Percentiles rank a stretch among this genome's conserved stretches.
Evolutionary conservation across 2,888 invertebrate genomes (phyloP).

Genomic region (Liodrosophila aerea): DNA sequence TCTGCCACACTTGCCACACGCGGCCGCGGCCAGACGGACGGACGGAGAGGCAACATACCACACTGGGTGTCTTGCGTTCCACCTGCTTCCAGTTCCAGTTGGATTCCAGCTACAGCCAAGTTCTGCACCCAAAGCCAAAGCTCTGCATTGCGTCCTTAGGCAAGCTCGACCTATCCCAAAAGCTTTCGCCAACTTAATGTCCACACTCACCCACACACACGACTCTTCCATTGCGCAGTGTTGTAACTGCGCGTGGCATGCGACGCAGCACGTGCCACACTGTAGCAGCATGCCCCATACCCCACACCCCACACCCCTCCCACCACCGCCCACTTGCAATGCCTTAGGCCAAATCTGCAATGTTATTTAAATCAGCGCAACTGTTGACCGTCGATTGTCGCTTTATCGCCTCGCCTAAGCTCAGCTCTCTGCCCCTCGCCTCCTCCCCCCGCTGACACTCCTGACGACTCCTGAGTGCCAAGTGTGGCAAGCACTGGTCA

Average conservation of each 20-base stretch:
- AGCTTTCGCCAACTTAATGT: conserved; percentile 51
- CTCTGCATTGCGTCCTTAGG: background rate
- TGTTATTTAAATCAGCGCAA: conserved; percentile 64
- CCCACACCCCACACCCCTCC: conserved; percentile 8
- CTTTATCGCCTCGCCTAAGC: too few species aligned
- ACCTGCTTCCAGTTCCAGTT: conserved; percentile 35
- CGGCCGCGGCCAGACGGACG: background rate
- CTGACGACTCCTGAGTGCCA: too few species aligned
- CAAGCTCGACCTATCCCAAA: conserved; percentile 64
- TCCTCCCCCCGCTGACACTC: background rate
- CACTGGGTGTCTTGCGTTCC: too few species aligned
- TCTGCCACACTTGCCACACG: conserved; percentile 10
- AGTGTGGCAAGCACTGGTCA: too few species aligned
- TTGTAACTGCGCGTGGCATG: conserved; percentile 59
- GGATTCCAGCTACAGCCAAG: background rate
- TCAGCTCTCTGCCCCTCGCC: background rate
- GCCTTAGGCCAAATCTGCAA: conserved; percentile 9
- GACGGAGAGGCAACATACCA: background rate
- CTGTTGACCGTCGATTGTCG: conserved; percentile 51
- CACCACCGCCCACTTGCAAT: conserved; percentile 1
- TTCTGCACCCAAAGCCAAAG: conserved; percentile 1
- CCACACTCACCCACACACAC: conserved; percentile 46
- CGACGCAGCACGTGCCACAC: conserved; percentile 67
- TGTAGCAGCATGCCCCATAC: conserved; percentile 42
- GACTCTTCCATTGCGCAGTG: conserved; percentile 67